These are phyloP conservation scores for Cerceris rybyensis DNA, from an alignment of 2,888 invertebrate species.

Conservation along the genomic window DNA sequence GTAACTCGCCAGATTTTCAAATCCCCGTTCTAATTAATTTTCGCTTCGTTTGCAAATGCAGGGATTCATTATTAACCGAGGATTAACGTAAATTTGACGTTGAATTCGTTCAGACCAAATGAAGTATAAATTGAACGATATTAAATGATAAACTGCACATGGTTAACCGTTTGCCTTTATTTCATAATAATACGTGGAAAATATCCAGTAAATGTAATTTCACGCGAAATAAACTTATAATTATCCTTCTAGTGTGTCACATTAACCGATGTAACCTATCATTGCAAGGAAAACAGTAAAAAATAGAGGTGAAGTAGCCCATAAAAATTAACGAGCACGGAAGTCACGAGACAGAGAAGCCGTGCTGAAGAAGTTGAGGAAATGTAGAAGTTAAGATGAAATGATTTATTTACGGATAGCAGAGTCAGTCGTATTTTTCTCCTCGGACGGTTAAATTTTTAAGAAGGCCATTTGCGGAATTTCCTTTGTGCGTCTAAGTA, in stretches of 20 bases:
- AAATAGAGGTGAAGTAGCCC: neutral
- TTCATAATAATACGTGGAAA: no score
- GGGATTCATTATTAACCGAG: no score
- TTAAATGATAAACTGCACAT: no score
- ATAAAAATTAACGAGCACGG: neutral
- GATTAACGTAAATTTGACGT: no score
- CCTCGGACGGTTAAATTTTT: slow-evolving; percentile 40
- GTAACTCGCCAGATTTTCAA: neutral
- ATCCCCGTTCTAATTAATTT: neutral
- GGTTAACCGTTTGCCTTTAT: no score
- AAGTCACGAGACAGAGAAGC: neutral
- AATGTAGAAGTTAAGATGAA: slow-evolving; percentile 2
- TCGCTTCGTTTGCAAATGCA: neutral
- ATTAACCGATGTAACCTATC: neutral
- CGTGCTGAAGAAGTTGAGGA: neutral
- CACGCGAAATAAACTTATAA: no score
- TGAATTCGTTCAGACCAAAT: no score
- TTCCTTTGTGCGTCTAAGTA: slow-evolving; percentile 64
- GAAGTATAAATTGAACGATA: no score
- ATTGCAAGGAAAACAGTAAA: neutral
- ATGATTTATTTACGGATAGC: neutral
- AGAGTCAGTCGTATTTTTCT: neutral
- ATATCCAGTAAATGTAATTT: no score
- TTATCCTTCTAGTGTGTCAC: no score
- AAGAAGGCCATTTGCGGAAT: slow-evolving; percentile 10